Base-by-base conservation (phyloP, 2,113 vertebrate species). In the Aspidoscelis tigris region DNA sequence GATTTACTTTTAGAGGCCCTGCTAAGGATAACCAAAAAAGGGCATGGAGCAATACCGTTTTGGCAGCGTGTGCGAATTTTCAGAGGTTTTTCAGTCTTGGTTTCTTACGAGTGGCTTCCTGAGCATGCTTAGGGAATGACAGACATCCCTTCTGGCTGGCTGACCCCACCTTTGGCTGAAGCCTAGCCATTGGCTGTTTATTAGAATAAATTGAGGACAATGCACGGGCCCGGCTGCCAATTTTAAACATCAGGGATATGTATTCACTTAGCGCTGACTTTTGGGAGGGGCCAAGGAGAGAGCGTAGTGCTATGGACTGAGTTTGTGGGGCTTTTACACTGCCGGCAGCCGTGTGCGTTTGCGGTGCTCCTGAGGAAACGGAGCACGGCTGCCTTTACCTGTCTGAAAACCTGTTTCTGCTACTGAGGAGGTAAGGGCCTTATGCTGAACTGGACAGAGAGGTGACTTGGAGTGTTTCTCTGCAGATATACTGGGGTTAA, bases 21-120 rank as follows among this genome's bases (percentile, higher is more conserved):
- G 94, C 90, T 86, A 96, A 97, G 97, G 96, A 97, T 96, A 96
- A 97, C 97, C 96, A 97, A 97, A 97, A 97, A 97, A 97, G 97
- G 97, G 92, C 96, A 97, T 97, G 96, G 88, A 96, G 93, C 93
- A 91, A 94, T 95, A 94, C 95, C 91, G 83, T 96, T 97, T 95
- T 97, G 97, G 96, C 96, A 97, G 96, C 95, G 92, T 84, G 92
- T 91, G 78, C 9, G 76, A 87, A 87, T 95, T 96, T 96, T 95
- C 94, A 84, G 94, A 95, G 94, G 94, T 94, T 96, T 96, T 97
- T 95, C 95, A 93, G 95, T 95, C 95, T 96, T 90, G 95, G 90
- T 94, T 96, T 93, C 91, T 96, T 95, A 95, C 94, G 95, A 97
- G 95, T 93, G 95, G 95, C 95, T 96, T 95, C 96, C 96, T 95